Evolutionary conservation across 2,797 vertebrate genomes (phyloP).

Genomic region (Paguma larvata): DNA sequence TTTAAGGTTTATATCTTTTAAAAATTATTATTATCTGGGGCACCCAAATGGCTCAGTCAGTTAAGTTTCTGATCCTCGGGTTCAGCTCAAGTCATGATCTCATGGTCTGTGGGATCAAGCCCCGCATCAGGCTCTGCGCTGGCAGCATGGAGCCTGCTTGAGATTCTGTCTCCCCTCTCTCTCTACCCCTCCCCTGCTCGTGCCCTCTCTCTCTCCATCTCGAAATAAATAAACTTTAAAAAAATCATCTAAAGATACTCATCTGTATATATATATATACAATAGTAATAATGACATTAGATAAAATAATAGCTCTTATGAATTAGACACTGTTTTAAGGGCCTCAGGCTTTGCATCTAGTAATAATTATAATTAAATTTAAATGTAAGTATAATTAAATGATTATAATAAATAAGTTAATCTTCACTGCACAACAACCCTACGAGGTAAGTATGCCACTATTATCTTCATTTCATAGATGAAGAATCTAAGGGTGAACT

Average conservation of each 20-base stretch:
- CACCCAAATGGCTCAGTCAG: no score
- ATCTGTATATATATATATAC: neutral
- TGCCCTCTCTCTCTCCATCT: no score
- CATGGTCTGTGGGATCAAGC: no score
- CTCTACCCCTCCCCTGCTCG: no score
- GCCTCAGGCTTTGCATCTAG: neutral
- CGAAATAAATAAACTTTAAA: no score
- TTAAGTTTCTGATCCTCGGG: no score
- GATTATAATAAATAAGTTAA: neutral
- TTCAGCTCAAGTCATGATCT: no score
- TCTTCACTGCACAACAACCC: neutral
- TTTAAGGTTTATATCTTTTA: neutral
- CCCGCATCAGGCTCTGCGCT: no score
- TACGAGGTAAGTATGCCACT: neutral
- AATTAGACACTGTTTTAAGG: neutral
- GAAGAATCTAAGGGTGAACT: neutral
- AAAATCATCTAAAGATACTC: neutral
- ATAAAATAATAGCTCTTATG: neutral
- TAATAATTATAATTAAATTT: slow-evolving; percentile 16
- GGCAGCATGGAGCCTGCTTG: no score
- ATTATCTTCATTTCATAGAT: neutral
- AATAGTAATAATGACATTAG: neutral
- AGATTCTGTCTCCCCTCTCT: no score
- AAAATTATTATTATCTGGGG: neutral
- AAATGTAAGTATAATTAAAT: slow-evolving; percentile 6